phyloP scores from a whole-genome alignment of 92 coral and sea anemone species.

The Zoanthus gigantus region DNA sequence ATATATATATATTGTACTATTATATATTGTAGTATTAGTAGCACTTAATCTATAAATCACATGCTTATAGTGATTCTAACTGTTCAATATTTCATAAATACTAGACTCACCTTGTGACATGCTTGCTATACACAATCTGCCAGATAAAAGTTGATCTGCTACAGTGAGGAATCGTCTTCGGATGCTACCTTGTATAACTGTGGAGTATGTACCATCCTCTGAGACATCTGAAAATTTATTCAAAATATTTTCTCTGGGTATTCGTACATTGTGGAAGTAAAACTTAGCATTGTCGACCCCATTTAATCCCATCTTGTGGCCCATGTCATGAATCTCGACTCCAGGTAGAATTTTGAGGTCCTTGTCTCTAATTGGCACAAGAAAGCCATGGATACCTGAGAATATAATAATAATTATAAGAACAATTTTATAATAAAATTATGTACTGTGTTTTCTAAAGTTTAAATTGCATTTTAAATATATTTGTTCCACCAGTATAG shows the following conservation, averaged over 20 bases:
- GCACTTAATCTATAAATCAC: not conserved
- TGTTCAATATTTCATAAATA: not conserved
- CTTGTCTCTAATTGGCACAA: constrained; percentile 89
- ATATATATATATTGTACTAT: no score
- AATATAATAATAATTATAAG: not conserved
- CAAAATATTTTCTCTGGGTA: constrained; percentile 88
- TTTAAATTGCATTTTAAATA: no score
- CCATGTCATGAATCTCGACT: constrained; percentile 88
- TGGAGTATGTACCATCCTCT: constrained; percentile 79
- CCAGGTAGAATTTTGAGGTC: constrained; percentile 82
- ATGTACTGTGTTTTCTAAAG: no score
- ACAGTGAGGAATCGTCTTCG: constrained; percentile 87
- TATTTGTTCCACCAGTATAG: no score
- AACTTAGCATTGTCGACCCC: constrained; percentile 96
- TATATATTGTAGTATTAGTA: not conserved
- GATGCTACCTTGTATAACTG: constrained; percentile 76
- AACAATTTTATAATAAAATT: not conserved
- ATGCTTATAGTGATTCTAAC: not conserved
- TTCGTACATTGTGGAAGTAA: constrained; percentile 85
- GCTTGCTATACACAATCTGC: constrained; percentile 90
- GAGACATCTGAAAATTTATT: constrained; percentile 88
- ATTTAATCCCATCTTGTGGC: constrained; percentile 92
- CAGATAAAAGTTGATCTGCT: constrained; percentile 90
- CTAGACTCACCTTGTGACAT: constrained; percentile 80
- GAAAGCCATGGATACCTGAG: constrained; percentile 87